Evolutionary conservation across 1,140 invertebrate genomes (phyloP).

Genomic region (Protaetia brevitarsis): DNA sequence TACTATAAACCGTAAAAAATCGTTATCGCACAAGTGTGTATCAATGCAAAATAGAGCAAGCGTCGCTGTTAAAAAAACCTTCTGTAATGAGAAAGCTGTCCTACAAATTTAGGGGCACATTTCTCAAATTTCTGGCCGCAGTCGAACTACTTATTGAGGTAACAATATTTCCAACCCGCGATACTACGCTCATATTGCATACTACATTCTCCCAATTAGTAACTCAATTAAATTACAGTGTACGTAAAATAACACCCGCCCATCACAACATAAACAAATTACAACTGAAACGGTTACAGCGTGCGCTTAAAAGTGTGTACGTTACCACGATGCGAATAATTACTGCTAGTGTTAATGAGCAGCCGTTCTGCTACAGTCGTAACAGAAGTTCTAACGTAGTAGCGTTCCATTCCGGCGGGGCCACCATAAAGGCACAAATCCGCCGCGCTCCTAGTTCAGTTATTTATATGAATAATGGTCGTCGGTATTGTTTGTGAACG

Average conservation of each 20-base stretch:
- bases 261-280: not conserved
- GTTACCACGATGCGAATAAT: not conserved
- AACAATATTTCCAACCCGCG: not conserved
- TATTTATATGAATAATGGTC: constrained; percentile 12
- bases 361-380: not conserved
- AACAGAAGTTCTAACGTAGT: not conserved
- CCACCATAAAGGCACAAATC: constrained; percentile 10
- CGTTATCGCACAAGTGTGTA: too few species aligned
- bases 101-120: too few species aligned
- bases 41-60: too few species aligned
- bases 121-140: too few species aligned
- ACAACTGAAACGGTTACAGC: not conserved
- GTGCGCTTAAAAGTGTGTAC: not conserved
- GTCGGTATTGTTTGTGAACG: not conserved
- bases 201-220: not conserved
- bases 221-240: constrained; percentile 8
- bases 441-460: not conserved
- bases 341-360: constrained; percentile 2
- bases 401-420: not conserved
- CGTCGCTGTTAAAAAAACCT: too few species aligned
- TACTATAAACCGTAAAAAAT: too few species aligned
- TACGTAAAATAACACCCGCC: not conserved
- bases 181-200: not conserved
- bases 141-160: too few species aligned
- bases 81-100: too few species aligned